Conservation (phyloP, 2,797 vertebrate genomes). For the Eulemur mongoz region DNA sequence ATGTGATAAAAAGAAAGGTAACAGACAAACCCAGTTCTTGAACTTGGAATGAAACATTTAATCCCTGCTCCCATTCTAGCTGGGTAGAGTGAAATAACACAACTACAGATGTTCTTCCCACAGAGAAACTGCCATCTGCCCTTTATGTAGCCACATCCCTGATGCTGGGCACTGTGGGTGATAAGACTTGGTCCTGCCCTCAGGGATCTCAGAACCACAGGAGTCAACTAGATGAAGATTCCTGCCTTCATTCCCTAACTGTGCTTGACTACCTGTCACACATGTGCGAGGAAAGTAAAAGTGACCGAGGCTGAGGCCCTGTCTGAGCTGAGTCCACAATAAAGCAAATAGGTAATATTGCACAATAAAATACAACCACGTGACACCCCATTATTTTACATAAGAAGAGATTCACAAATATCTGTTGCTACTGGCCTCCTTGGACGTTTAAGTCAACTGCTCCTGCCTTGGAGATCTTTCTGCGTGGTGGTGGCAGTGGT, state of each 20-base stretch:
- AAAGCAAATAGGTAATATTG: background rate
- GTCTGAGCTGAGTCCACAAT: background rate
- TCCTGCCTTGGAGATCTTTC: background rate
- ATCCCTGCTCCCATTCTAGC: background rate
- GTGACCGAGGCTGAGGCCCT: background rate
- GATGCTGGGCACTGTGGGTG: background rate
- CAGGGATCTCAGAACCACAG: background rate
- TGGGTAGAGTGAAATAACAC: background rate
- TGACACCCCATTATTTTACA: background rate
- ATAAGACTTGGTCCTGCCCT: background rate
- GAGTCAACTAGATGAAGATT: background rate
- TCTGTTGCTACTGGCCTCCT: background rate
- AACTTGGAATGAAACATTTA: background rate
- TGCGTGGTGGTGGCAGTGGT: background rate
- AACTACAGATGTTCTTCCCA: background rate
- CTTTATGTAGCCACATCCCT: rapidly evolving
- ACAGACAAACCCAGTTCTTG: background rate
- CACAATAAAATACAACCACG: background rate
- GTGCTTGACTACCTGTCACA: background rate
- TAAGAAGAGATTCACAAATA: background rate
- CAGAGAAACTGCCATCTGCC: background rate
- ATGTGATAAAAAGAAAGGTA: background rate
- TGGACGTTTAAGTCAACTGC: background rate
- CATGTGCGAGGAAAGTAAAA: background rate
- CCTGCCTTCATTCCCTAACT: background rate